Evolutionary conservation across 2,113 vertebrate species (phyloP).

Genomic region (Zosterops lateralis): DNA sequence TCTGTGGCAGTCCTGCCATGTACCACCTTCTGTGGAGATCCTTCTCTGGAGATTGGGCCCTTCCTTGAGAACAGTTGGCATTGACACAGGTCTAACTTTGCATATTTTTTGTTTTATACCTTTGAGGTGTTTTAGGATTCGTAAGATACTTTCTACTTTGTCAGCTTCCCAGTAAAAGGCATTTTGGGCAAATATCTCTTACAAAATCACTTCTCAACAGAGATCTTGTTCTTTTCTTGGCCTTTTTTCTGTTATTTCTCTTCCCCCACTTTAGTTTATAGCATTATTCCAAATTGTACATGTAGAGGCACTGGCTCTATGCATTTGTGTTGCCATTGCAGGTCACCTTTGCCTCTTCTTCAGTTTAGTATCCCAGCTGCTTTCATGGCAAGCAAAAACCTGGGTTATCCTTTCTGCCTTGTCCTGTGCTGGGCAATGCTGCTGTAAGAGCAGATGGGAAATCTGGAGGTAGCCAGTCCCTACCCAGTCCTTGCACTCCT

Average conservation of each 20-base stretch:
- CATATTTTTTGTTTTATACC: background rate
- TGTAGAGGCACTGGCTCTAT: background rate
- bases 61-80: background rate
- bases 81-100: background rate
- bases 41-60: background rate
- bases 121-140: background rate
- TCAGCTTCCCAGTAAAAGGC: background rate
- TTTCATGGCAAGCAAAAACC: background rate
- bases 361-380: background rate
- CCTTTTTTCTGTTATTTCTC: background rate
- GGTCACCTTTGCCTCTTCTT: background rate
- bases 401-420: background rate
- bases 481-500: background rate
- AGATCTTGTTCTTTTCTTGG: background rate
- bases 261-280: background rate
- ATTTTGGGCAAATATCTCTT: background rate
- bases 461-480: background rate
- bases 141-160: background rate
- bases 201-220: background rate
- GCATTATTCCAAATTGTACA: background rate
- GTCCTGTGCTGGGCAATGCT: background rate
- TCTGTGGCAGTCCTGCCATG: background rate
- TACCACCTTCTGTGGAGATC: background rate
- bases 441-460: background rate
- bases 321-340: background rate